These are phyloP conservation scores for Mustela lutreola DNA, from an alignment of 2,113 vertebrate species.

Conservation along the genomic window DNA sequence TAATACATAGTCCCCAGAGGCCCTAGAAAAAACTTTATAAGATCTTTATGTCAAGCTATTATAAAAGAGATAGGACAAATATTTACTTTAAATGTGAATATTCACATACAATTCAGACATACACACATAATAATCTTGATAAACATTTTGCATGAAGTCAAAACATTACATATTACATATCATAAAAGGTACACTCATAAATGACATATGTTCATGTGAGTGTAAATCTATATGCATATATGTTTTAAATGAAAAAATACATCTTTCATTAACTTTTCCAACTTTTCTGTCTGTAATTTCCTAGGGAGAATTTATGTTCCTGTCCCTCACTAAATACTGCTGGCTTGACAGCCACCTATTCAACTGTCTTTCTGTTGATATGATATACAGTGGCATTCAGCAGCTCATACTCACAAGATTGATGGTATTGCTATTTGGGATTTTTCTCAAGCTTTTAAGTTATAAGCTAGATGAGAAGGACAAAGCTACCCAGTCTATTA, in stretches of 20 bases:
- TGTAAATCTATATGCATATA: background rate
- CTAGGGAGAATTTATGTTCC: constrained; percentile 22
- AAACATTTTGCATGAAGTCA: background rate
- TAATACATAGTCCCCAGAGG: background rate
- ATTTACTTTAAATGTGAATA: background rate
- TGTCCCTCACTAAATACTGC: constrained; percentile 58
- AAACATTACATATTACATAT: background rate
- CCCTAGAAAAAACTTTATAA: background rate
- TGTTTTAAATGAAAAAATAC: background rate
- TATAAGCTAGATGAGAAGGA: constrained; percentile 20
- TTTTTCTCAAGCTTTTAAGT: constrained; percentile 23
- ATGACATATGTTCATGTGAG: background rate
- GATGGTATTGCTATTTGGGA: constrained; percentile 50
- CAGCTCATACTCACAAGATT: constrained; percentile 12
- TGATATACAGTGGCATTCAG: constrained; percentile 45
- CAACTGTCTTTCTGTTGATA: background rate
- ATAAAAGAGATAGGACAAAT: background rate
- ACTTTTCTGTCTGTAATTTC: constrained; percentile 31
- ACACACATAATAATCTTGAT: background rate
- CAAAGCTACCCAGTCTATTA: constrained; percentile 45
- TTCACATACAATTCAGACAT: background rate
- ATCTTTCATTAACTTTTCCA: constrained; percentile 9
- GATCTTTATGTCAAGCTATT: background rate
- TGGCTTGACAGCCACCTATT: constrained; percentile 11
- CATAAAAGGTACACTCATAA: background rate